Conservation (phyloP, 2,113 vertebrate genomes). For the Gnathonemus echidnorhynchus region DNA sequence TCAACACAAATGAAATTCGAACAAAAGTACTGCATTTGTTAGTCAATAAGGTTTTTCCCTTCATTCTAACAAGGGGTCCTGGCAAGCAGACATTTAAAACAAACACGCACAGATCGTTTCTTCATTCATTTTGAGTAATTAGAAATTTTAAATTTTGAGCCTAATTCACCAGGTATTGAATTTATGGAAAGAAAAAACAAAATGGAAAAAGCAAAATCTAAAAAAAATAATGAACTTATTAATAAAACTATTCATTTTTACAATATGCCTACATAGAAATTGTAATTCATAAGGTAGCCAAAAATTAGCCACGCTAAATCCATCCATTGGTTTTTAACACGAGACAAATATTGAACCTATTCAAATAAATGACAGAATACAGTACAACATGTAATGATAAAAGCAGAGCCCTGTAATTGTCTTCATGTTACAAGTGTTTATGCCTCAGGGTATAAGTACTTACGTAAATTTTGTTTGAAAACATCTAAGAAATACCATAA, state of each 20-base stretch:
- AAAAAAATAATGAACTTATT: too few relatives aligned
- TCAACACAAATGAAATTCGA: slow-evolving; percentile 28
- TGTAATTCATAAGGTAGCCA: background rate
- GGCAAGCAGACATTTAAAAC: background rate
- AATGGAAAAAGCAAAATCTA: background rate
- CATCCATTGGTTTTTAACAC: background rate
- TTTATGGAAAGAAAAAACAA: background rate
- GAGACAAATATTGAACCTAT: background rate
- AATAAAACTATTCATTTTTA: background rate
- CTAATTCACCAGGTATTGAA: background rate
- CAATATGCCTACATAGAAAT: background rate
- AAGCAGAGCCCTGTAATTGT: background rate
- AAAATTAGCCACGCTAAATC: background rate
- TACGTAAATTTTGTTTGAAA: background rate
- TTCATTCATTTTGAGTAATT: background rate
- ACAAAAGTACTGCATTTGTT: background rate
- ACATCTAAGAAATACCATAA: background rate
- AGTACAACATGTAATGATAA: background rate
- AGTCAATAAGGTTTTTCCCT: background rate
- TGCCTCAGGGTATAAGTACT: background rate
- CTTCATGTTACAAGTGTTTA: background rate
- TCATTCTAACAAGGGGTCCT: background rate
- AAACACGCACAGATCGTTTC: background rate
- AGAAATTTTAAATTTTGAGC: background rate
- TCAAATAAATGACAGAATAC: background rate